A percentile compares a stretch with the other conserved stretches of the same genome.
These are phyloP conservation scores for Drosophila sp. DNA, from an alignment of 1,140 invertebrate species.

Conservation along the genomic window DNA sequence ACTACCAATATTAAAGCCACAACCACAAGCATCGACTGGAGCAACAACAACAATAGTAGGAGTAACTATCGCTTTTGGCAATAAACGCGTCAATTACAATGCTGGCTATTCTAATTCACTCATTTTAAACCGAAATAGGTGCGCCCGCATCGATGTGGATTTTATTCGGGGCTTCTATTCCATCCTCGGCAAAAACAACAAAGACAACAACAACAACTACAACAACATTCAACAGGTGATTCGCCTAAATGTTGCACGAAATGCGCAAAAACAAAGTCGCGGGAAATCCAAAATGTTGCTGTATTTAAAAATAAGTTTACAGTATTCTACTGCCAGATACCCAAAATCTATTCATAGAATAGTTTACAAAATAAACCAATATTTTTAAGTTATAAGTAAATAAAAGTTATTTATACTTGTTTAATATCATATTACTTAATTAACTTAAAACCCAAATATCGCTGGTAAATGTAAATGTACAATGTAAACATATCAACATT, in stretches of 20 bases:
- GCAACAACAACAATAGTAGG: slow-evolving; percentile 25
- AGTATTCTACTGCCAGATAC: not conserved
- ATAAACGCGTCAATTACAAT: slow-evolving; percentile 76
- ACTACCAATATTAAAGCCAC: not conserved
- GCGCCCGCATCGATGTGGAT: slow-evolving; percentile 56
- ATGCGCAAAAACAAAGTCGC: slow-evolving; percentile 70
- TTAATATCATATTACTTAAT: too few species aligned
- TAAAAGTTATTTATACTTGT: too few species aligned
- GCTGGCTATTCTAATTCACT: slow-evolving; percentile 79
- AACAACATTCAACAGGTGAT: slow-evolving; percentile 67
- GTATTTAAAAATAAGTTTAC: not conserved
- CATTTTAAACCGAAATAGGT: slow-evolving; percentile 69
- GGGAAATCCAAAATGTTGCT: slow-evolving; percentile 47
- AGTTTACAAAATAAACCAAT: too few species aligned
- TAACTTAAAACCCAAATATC: too few species aligned
- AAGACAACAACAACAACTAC: slow-evolving; percentile 23
- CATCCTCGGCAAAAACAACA: slow-evolving; percentile 31
- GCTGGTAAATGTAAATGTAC: too few species aligned
- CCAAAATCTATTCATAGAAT: not conserved
- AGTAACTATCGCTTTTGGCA: slow-evolving; percentile 59
- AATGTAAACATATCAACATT: too few species aligned
- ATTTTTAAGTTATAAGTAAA: too few species aligned
- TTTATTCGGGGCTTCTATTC: slow-evolving; percentile 48
- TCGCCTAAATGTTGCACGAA: slow-evolving; percentile 75
- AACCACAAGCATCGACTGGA: slow-evolving; percentile 17